Evolutionary conservation across 2,888 invertebrate genomes (phyloP).

Genomic region (Parthenolecanium corni): DNA sequence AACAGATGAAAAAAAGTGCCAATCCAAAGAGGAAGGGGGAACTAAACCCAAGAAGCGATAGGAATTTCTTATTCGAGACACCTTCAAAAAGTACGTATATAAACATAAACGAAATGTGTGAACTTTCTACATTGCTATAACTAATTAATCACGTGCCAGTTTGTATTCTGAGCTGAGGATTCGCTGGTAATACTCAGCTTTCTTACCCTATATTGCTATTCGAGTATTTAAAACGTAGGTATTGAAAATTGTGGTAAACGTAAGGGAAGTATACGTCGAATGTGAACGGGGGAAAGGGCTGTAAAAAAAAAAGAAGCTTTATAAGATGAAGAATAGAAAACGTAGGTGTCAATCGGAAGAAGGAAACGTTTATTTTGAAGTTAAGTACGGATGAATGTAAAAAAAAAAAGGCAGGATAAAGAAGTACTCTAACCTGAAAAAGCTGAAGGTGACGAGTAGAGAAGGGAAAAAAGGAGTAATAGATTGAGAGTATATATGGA

Average conservation of each 20-base stretch:
- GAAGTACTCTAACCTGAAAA: slow-evolving; percentile 28
- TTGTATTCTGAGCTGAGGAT: too few relatives aligned
- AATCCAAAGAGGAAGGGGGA: too few relatives aligned
- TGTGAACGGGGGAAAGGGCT: background rate
- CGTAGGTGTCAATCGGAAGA: slow-evolving; percentile 29
- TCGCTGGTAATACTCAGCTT: too few relatives aligned
- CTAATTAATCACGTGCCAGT: too few relatives aligned
- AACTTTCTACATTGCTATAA: too few relatives aligned
- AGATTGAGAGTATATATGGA: too few relatives aligned
- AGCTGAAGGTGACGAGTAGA: slow-evolving; percentile 28
- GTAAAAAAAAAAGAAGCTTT: background rate
- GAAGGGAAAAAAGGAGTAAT: background rate
- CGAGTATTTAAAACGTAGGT: slow-evolving; percentile 6
- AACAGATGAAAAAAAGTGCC: too few relatives aligned
- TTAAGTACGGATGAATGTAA: slow-evolving; percentile 28
- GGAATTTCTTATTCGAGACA: too few relatives aligned
- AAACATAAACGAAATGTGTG: too few relatives aligned
- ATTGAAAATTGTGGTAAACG: background rate
- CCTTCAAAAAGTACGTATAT: too few relatives aligned
- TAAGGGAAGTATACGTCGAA: background rate
- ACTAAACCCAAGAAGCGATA: too few relatives aligned
- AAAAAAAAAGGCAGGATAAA: slow-evolving; percentile 20
- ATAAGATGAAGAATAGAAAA: slow-evolving; percentile 4
- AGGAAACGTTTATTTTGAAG: slow-evolving; percentile 29
- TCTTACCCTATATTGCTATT: background rate